These are phyloP conservation scores for Auanema sp. DNA, from an alignment of 2,888 invertebrate species.

Conservation along the genomic window DNA sequence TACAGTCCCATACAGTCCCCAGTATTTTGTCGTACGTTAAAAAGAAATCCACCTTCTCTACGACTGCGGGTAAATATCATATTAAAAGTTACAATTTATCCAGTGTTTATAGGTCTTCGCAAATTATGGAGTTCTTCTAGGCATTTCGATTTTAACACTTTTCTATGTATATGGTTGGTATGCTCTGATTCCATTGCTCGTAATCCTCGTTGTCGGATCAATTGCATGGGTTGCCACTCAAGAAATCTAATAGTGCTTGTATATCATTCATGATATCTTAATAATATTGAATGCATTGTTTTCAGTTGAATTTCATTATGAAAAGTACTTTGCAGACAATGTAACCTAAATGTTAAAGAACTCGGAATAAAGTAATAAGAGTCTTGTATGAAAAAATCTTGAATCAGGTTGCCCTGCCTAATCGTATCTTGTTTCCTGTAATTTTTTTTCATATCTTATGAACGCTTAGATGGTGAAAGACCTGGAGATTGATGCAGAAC, in stretches of 20 bases:
- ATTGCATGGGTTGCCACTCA: background rate
- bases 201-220: background rate
- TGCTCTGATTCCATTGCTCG: constrained; percentile 4
- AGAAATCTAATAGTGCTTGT: constrained; percentile 3
- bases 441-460: background rate
- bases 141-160: background rate
- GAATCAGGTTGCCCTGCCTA: background rate
- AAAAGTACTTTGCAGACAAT: background rate
- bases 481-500: constrained; percentile 29
- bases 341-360: background rate
- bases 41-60: constrained; percentile 27
- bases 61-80: constrained; percentile 23
- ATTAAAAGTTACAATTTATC: background rate
- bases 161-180: constrained; percentile 5
- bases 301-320: background rate
- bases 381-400: background rate
- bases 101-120: constrained; percentile 4
- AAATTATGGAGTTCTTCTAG: constrained; percentile 5
- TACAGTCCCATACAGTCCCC: constrained; percentile 15
- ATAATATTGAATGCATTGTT: no score
- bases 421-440: background rate
- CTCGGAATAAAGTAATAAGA: constrained; percentile 1
- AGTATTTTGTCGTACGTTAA: constrained; percentile 21
- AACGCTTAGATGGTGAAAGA: constrained; percentile 7
- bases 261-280: background rate